Conservation (phyloP, 1,140 invertebrate species). For the Latrodectus geometricus region DNA sequence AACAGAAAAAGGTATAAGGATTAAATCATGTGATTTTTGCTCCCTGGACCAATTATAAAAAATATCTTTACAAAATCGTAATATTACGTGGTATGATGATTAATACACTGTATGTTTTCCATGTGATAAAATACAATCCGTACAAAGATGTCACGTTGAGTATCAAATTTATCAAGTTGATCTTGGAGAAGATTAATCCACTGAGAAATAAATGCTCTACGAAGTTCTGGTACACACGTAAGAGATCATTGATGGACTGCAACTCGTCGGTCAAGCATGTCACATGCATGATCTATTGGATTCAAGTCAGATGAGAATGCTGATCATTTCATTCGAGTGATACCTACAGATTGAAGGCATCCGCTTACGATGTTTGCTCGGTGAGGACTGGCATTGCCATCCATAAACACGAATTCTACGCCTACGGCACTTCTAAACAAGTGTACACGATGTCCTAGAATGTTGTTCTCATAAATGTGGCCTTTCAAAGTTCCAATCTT, state of each 20-base stretch:
- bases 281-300: not conserved
- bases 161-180: not conserved
- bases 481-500: not conserved
- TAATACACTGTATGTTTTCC: not conserved
- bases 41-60: not conserved
- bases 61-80: not conserved
- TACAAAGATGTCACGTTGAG: not conserved
- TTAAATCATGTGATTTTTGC: not conserved
- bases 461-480: not conserved
- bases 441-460: not conserved
- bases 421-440: not conserved
- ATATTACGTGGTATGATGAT: not conserved
- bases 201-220: not conserved
- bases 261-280: not conserved
- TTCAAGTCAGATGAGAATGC: not conserved
- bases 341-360: not conserved
- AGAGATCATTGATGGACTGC: not conserved
- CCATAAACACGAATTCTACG: not conserved
- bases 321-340: not conserved
- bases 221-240: not conserved
- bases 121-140: not conserved
- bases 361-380: not conserved
- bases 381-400: not conserved
- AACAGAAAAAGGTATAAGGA: not conserved
- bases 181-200: not conserved